Evolutionary conservation across 2,797 vertebrate genomes (phyloP), one percentile per base, ranked within the genome.

Genomic region (Tinamus major): DNA sequence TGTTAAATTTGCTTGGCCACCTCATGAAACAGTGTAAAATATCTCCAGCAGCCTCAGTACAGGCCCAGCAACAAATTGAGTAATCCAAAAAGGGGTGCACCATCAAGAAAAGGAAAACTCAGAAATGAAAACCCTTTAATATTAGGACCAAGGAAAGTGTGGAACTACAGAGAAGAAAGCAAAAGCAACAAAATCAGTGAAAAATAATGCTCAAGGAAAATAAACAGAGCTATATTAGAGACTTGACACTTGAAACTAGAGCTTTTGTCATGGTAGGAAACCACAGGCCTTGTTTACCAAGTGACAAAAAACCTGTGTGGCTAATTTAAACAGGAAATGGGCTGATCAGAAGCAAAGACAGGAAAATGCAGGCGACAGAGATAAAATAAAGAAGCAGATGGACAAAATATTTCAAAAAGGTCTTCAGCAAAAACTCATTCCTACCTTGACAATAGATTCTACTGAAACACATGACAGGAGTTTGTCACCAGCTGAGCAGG

Each of bases 311-410:
- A 79, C 71, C 83, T 87, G 80, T 79, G 62, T 65, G 70, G 31
- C 75, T 85, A 75, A 81, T 79, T 96, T 64, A 92, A 94, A 94
- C 92, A 96, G 95, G 95, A 96, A 96, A 86, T 72, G 59, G 87
- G 51, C 42, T 79, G 94, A 95, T 94, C 48, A 94, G 78, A 92
- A 86, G 64, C 71, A 85, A 82, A 94, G 96, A 94, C 90, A 94
- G 64, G 84, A 79, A 94, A 82, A 92, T 64, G 53, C 0, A 0
- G 58, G 71, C 65, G 89, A 49, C 46, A 69, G 72, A 92, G 77
- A 87, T 55, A 91, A 87, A 59, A 85, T 26, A 62, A 39, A 62
- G 24, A 62, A 39, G 13, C 0, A 62, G 61, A 70, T 65, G 46
- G 68, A 62, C 33, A 75, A 82, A 71, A 29, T 21, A 63, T 79